phyloP scores from a whole-genome alignment of 2,797 vertebrate genomes.

The Emydoidea blandingii region DNA sequence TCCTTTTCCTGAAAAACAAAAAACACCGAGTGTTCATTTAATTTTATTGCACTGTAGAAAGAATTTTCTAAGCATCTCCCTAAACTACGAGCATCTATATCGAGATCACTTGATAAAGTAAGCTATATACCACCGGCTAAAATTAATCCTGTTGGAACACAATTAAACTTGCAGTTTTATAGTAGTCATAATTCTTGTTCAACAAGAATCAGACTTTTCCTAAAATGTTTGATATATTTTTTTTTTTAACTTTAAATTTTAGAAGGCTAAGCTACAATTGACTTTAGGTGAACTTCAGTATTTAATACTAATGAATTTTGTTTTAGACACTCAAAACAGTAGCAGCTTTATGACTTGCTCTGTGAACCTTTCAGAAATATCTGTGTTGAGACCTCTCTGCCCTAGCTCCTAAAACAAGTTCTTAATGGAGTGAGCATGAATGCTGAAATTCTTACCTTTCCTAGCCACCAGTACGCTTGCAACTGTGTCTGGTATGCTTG shows the following conservation, averaged over 20 bases:
- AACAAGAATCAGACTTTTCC: not conserved
- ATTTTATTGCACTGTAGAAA: not conserved
- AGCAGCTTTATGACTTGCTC: not conserved
- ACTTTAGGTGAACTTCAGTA: constrained; percentile 55
- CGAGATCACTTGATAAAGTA: constrained; percentile 45
- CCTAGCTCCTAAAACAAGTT: not conserved
- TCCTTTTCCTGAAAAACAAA: constrained; percentile 88
- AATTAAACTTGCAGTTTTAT: constrained; percentile 11
- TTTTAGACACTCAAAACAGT: constrained; percentile 24
- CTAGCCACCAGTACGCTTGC: constrained; percentile 95
- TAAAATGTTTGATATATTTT: constrained; percentile 3
- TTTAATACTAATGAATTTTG: constrained; percentile 36
- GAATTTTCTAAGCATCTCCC: not conserved
- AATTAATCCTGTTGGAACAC: constrained; percentile 20
- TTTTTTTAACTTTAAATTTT: constrained; percentile 38
- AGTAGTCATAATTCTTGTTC: constrained; percentile 22
- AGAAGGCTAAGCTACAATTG: constrained; percentile 28
- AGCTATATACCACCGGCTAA: not conserved
- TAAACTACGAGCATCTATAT: constrained; percentile 62
- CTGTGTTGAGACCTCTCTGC: not conserved
- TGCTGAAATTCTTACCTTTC: constrained; percentile 87
- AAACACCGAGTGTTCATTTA: not conserved
- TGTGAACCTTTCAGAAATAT: constrained; percentile 22
- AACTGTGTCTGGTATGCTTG: constrained; percentile 96
- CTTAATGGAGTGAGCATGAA: not conserved